These are phyloP conservation scores for Lepidochitona cinerea DNA, from an alignment of 2,888 invertebrate genomes.

Conservation along the genomic window DNA sequence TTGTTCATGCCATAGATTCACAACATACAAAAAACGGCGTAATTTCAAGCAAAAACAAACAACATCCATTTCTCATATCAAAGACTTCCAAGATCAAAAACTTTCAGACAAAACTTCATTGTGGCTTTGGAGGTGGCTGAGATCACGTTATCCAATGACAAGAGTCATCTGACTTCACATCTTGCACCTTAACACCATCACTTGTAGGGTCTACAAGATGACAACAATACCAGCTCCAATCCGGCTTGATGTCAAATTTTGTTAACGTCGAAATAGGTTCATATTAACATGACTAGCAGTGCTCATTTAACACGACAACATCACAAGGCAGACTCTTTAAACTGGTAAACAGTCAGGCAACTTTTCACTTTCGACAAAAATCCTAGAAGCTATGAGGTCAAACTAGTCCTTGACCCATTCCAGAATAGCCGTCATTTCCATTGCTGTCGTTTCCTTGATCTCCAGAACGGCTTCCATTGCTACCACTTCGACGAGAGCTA, in stretches of 20 bases:
- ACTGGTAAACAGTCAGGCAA: neutral
- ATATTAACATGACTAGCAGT: too few species aligned
- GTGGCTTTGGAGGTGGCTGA: too few species aligned
- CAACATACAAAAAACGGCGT: neutral
- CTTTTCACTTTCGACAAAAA: neutral
- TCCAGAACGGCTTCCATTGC: neutral
- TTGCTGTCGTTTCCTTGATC: neutral
- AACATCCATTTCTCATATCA: neutral
- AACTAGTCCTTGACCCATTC: neutral
- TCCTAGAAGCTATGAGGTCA: neutral
- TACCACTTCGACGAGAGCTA: neutral
- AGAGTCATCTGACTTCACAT: too few species aligned
- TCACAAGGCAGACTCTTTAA: neutral
- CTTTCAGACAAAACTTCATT: neutral
- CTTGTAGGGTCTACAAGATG: too few species aligned
- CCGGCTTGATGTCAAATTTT: too few species aligned
- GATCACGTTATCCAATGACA: too few species aligned
- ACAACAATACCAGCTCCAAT: too few species aligned
- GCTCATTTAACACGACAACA: too few species aligned
- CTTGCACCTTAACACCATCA: too few species aligned
- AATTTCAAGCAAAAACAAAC: neutral
- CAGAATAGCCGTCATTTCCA: neutral
- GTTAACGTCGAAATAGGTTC: too few species aligned
- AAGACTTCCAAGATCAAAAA: neutral
- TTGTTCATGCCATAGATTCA: neutral